phyloP scores from a whole-genome alignment of 2,888 invertebrate species.

The Hirtodrosophila duncani region DNA sequence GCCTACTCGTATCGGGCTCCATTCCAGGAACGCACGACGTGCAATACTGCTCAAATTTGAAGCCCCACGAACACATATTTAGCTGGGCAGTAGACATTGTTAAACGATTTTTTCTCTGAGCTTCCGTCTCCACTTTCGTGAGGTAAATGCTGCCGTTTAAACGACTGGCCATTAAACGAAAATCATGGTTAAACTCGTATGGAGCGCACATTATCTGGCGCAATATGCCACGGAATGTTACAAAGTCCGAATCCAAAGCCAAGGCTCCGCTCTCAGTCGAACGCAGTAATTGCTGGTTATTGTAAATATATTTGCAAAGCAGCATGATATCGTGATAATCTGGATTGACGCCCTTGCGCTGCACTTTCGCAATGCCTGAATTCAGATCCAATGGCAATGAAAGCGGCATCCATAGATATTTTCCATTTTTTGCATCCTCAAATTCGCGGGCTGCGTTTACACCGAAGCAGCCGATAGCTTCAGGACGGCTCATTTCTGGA shows the following conservation, averaged over 20 bases:
- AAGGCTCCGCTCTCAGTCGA: not conserved
- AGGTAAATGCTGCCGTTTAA: constrained; percentile 50
- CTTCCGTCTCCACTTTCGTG: constrained; percentile 19
- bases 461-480: constrained; percentile 38
- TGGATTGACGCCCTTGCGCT: constrained; percentile 7
- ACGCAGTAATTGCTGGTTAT: constrained; percentile 29
- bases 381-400: constrained; percentile 43
- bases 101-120: constrained; percentile 1
- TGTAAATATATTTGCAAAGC: constrained; percentile 33
- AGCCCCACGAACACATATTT: constrained; percentile 64
- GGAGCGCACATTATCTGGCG: constrained; percentile 49
- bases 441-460: constrained; percentile 20
- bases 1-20: constrained; percentile 32
- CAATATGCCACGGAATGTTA: constrained; percentile 44
- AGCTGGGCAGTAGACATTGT: not conserved
- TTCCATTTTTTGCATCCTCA: constrained; percentile 16
- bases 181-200: constrained; percentile 25
- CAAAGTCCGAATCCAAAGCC: constrained; percentile 19
- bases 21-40: constrained; percentile 13
- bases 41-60: constrained; percentile 57
- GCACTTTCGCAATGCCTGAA: constrained; percentile 38
- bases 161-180: constrained; percentile 30
- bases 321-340: constrained; percentile 6
- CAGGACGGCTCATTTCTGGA: constrained; percentile 32
- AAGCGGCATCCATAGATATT: constrained; percentile 31